These are phyloP conservation scores for Heterodera carotae DNA, from an alignment of 1,140 invertebrate species.

Conservation along the genomic window DNA sequence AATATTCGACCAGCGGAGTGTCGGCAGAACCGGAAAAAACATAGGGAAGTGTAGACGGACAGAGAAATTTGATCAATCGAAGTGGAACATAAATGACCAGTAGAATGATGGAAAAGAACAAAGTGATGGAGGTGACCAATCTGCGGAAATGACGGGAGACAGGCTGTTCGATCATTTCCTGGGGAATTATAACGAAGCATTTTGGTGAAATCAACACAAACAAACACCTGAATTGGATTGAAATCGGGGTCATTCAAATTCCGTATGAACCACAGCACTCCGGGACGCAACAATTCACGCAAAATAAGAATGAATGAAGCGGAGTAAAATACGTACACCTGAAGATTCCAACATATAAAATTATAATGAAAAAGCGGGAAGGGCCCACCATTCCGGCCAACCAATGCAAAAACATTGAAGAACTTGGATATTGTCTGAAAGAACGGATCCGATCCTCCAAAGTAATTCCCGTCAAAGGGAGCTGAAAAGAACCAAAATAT, in stretches of 20 bases:
- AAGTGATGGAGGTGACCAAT: constrained; percentile 80
- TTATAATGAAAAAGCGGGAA: not conserved
- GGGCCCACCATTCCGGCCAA: constrained; percentile 83
- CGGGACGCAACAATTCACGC: constrained; percentile 78
- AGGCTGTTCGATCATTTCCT: constrained; percentile 92
- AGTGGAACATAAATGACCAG: constrained; percentile 94
- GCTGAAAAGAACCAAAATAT: constrained; percentile 31
- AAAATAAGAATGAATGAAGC: constrained; percentile 92
- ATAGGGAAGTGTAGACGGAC: constrained; percentile 89
- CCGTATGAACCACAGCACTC: constrained; percentile 69
- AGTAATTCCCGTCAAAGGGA: constrained; percentile 55
- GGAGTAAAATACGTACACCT: constrained; percentile 95
- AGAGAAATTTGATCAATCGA: constrained; percentile 78
- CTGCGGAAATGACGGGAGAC: constrained; percentile 85
- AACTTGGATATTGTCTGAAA: constrained; percentile 84
- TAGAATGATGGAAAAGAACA: constrained; percentile 91
- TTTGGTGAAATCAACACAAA: not conserved
- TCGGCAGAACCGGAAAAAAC: constrained; percentile 78
- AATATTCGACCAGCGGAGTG: constrained; percentile 79
- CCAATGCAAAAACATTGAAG: constrained; percentile 98
- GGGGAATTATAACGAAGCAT: constrained; percentile 58
- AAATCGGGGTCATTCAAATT: constrained; percentile 99
- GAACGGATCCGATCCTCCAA: constrained; percentile 76
- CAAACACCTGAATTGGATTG: constrained; percentile 76
- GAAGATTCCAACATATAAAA: not conserved